Conservation (phyloP, 2,888 invertebrate genomes). For the Galeopsomyia nigrocyanea region DNA sequence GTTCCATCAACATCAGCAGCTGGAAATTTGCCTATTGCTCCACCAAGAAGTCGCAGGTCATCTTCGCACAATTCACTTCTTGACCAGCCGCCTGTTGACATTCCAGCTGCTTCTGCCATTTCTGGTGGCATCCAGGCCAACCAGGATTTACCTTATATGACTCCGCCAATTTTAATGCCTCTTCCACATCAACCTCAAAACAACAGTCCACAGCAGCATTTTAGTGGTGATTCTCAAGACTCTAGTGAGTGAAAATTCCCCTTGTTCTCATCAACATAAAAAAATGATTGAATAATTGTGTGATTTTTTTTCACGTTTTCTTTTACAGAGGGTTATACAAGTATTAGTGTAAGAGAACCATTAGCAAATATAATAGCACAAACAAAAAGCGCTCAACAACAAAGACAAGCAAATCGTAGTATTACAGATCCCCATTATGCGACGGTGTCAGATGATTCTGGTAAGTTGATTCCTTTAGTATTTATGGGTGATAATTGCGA, state of each 20-base stretch:
- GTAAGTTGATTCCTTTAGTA: slow-evolving; percentile 70
- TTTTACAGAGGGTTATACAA: slow-evolving; percentile 87
- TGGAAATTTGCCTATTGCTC: slow-evolving; percentile 66
- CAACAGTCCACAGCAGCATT: slow-evolving; percentile 73
- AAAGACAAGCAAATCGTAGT: slow-evolving; percentile 58
- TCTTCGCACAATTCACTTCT: slow-evolving; percentile 69
- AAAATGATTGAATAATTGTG: not conserved
- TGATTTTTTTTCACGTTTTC: too few species aligned
- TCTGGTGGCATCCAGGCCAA: slow-evolving; percentile 88
- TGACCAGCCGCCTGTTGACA: slow-evolving; percentile 69
- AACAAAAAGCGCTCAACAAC: slow-evolving; percentile 70
- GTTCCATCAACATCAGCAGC: slow-evolving; percentile 60
- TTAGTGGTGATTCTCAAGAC: slow-evolving; percentile 90
- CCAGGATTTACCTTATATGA: slow-evolving; percentile 91
- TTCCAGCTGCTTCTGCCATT: slow-evolving; percentile 89
- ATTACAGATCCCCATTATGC: slow-evolving; percentile 82
- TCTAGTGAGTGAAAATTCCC: slow-evolving; percentile 50
- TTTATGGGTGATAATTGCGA: not conserved
- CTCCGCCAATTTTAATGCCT: slow-evolving; percentile 78
- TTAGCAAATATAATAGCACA: slow-evolving; percentile 83
- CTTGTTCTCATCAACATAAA: not conserved
- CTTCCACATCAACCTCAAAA: slow-evolving; percentile 59
- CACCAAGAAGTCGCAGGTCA: slow-evolving; percentile 70
- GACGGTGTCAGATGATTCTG: slow-evolving; percentile 93
- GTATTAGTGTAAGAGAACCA: slow-evolving; percentile 91